phyloP scores from a whole-genome alignment of 2,797 vertebrate species.

The Liparis tanakae region DNA sequence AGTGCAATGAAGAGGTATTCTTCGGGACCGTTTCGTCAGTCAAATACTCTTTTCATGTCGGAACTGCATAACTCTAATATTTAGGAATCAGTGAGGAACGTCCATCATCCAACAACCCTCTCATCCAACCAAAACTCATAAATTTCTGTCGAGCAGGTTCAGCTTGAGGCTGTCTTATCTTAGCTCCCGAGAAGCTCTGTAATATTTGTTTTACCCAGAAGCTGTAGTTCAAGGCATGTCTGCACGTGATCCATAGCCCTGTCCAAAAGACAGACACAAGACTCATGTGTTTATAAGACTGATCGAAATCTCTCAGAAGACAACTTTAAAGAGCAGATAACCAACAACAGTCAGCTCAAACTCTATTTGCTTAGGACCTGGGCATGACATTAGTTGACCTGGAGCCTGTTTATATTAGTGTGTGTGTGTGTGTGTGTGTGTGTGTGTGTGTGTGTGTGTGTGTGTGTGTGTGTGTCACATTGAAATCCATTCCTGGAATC shows the following conservation, averaged over 20 bases:
- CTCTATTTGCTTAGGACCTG: constrained; percentile 22
- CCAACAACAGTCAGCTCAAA: constrained; percentile 27
- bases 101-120: background rate
- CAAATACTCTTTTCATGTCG: constrained; percentile 3
- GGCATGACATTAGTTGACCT: constrained; percentile 24
- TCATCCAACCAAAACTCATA: background rate
- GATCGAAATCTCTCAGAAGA: constrained; percentile 42
- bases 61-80: background rate
- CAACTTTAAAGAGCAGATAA: constrained; percentile 37
- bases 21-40: constrained; percentile 20
- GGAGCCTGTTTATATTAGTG: constrained; percentile 22
- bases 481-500: no score
- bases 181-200: background rate
- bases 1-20: constrained; percentile 14
- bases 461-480: background rate
- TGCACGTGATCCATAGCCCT: background rate
- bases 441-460: no score
- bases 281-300: constrained; percentile 25
- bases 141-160: background rate
- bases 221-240: background rate
- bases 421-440: background rate
- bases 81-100: background rate
- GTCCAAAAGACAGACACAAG: constrained; percentile 37
- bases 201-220: background rate
- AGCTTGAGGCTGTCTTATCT: background rate